phyloP scores from a whole-genome alignment of 2,797 vertebrate species.

The Sandelia bainsii region DNA sequence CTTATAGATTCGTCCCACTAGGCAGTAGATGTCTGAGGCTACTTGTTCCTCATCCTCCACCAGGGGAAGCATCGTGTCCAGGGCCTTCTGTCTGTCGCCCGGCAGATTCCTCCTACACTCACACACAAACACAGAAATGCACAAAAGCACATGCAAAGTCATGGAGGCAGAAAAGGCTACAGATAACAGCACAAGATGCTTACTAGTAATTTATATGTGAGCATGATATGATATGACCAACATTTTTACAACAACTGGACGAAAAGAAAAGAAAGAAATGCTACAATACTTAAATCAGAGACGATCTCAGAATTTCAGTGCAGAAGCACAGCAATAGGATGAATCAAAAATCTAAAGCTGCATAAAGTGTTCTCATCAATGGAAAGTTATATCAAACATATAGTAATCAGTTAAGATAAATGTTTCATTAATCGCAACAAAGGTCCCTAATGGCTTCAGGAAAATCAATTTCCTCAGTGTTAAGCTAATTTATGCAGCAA shows the following conservation, averaged over 20 bases:
- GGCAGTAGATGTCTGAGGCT: constrained; percentile 97
- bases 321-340: too few species aligned
- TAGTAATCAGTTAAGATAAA: too few species aligned
- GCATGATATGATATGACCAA: too few species aligned
- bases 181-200: too few species aligned
- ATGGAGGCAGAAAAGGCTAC: not conserved
- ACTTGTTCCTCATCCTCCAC: constrained; percentile 93
- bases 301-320: too few species aligned
- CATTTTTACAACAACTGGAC: too few species aligned
- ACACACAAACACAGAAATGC: constrained; percentile 18
- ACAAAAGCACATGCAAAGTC: not conserved
- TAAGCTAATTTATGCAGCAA: constrained; percentile 26
- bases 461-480: constrained; percentile 4
- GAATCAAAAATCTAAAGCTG: too few species aligned
- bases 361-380: too few species aligned
- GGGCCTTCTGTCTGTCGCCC: constrained; percentile 93
- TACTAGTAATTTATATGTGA: too few species aligned
- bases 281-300: too few species aligned
- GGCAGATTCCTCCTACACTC: constrained; percentile 90
- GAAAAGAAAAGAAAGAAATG: too few species aligned
- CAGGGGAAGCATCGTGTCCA: constrained; percentile 95
- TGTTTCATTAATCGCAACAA: not conserved
- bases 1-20: constrained; percentile 97
- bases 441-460: constrained; percentile 13
- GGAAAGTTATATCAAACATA: too few species aligned